Evolutionary conservation across 1,140 invertebrate genomes (phyloP), one percentile per base, ranked within the genome.

Genomic region (Mercenaria mercenaria): DNA sequence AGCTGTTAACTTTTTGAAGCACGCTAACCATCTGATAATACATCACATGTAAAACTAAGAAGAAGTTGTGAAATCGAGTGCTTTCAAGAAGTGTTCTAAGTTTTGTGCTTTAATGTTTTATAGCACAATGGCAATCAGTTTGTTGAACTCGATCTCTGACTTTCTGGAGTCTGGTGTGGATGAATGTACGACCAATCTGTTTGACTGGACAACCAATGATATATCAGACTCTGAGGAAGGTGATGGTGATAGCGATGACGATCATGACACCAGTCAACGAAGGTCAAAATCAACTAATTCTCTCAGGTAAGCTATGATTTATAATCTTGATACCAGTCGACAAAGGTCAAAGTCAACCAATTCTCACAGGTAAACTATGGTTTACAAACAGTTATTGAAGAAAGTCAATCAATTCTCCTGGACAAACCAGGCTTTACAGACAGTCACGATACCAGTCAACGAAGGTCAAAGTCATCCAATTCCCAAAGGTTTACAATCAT

Each of bases 161-260:
- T 96, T 96, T 91, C 92, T 97, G 37, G 95, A 96, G 41, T 95
- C 94, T 32, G 96, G 96, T 47, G 96, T 97, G 59, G 96, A 97
- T 89, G 96, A 97, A 69, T 95, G 96, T 43, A 95, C 95, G 11
- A 92, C 93, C 26, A 91, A 92, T 61, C 91, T 96, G 76, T 96
- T 93, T 90, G 93, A 95, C 86, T 92, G 89, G 83, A 93, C 92
- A 8, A 89, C 90, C 32, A 79, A 59, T 34, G 91, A 92, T 56
- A 59, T 39, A 41, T 52, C 43, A n/a, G 88, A 61, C 6, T 91
- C 88, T 34, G 91, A 92, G 43, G 90, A 91, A 13, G 69, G 90
- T 13, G 92, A 93, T 1, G 87, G 64, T n/a, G 92, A 92, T 18
- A 90, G 56, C 39, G 86, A 89, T 4, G 83, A 64, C 15, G 79